These are phyloP conservation scores for Paramormyrops hopkinsi DNA, from an alignment of 2,797 vertebrate species.

Conservation along the genomic window DNA sequence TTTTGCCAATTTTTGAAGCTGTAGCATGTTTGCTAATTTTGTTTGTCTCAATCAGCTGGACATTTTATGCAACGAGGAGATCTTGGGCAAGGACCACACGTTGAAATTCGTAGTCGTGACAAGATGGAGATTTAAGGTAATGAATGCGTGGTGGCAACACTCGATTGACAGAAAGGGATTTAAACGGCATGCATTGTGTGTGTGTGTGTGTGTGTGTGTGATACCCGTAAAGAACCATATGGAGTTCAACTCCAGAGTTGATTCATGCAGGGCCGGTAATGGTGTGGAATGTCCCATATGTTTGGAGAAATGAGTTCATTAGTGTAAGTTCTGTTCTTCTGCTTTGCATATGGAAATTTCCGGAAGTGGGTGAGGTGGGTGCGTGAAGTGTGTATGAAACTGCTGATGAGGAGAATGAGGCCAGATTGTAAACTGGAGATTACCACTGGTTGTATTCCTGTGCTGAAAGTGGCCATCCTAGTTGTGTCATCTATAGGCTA, in stretches of 20 bases:
- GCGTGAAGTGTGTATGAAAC: not conserved
- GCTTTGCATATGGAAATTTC: slow-evolving; percentile 10
- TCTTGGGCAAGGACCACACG: slow-evolving; percentile 97
- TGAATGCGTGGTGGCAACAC: not conserved
- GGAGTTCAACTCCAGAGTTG: not conserved
- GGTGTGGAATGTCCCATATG: not conserved
- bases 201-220: not conserved
- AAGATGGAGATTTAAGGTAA: slow-evolving; percentile 99
- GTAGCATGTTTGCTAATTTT: not conserved
- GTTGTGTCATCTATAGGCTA: not conserved
- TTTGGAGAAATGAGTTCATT: not conserved
- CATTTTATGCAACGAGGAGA: slow-evolving; percentile 99
- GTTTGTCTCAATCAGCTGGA: slow-evolving; percentile 75
- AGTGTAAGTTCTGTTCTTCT: slow-evolving; percentile 2
- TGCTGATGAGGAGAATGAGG: not conserved
- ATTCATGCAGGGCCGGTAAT: not conserved
- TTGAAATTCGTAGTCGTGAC: slow-evolving; percentile 99
- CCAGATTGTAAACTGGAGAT: not conserved
- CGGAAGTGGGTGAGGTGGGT: not conserved
- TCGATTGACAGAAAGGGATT: not conserved
- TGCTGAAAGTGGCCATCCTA: not conserved
- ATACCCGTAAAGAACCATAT: not conserved
- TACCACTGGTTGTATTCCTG: not conserved
- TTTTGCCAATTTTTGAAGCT: not conserved
- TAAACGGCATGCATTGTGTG: not conserved